phyloP scores from a whole-genome alignment of 2,797 vertebrate species.

The Acanthiza pusilla region DNA sequence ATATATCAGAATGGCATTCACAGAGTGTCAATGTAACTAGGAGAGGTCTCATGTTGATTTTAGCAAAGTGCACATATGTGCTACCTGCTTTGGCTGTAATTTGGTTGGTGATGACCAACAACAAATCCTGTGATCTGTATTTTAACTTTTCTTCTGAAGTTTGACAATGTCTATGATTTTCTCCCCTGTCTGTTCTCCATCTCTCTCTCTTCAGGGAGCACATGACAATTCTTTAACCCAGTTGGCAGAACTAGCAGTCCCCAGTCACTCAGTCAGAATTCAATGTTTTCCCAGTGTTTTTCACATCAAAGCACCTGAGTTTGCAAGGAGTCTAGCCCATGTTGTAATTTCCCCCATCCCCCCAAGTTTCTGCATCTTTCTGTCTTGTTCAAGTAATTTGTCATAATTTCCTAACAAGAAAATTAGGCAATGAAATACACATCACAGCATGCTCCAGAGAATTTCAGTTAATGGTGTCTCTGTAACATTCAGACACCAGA shows the following conservation, averaged over 20 bases:
- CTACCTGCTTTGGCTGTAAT: neutral
- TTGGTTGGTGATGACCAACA: neutral
- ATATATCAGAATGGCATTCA: neutral
- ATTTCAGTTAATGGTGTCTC: neutral
- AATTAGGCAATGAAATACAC: neutral
- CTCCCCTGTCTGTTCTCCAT: neutral
- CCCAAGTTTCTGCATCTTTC: neutral
- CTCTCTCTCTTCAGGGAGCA: neutral
- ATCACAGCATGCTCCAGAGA: neutral
- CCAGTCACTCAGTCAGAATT: neutral
- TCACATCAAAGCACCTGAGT: neutral
- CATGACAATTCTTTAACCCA: neutral
- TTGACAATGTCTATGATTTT: neutral
- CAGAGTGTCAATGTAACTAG: neutral
- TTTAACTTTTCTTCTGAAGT: neutral
- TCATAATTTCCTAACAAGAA: neutral
- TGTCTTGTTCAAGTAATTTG: neutral
- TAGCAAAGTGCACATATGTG: neutral
- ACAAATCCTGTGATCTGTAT: neutral
- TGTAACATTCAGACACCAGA: neutral
- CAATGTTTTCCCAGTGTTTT: neutral
- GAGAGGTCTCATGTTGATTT: neutral
- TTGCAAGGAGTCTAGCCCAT: neutral
- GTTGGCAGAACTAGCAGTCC: neutral
- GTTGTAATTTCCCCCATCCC: neutral